Evolutionary conservation across 2,113 vertebrate genomes (phyloP), one percentile per base, ranked within the genome.

Genomic region (Camelus dromedarius): DNA sequence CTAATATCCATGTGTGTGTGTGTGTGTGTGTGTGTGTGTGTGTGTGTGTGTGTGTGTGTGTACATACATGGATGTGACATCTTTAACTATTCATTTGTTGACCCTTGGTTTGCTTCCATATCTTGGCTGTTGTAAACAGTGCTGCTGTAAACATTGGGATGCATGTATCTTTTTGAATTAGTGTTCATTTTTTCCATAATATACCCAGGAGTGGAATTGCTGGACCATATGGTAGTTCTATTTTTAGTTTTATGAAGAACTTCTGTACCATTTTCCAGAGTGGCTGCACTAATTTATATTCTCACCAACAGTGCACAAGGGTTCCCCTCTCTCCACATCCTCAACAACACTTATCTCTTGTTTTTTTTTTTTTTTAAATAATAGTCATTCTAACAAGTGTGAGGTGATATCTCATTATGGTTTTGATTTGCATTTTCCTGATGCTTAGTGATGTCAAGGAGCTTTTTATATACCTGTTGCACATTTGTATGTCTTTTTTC

Each of bases 341-440:
- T 67, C n/a, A 79, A 10, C 64, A 48, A 19, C 3, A 70, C 30
- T 81, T 91, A 26, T 56, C 35, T 42, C 67, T 52, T 52, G 30
- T 52, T 5, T 56, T 58, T 70, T 87, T 58, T 70, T 87, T 56
- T 87, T 80, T 13, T 42, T 42, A 42, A 42, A 58, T 56, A 58
- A 48, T 70, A 48, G 50, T 64, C 66, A 48, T 91, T 81, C 8
- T 58, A 48, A 80, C 8, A 87, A 19, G 6, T 56, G 14, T 80
- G 20, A 91, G 20, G 35, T 18, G 22, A 52, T 58, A 46, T 6
- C 35, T 69, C 48, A n/a, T 56, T 24, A 50, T 80, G 35, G 35
- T 58, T 91, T 91, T 70, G 50, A 91, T 91, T 91, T 89, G 46
- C 11, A 30, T 77, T 89, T 73, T 52, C 60, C 24, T 35, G 12